These are phyloP conservation scores for Sphecodes monilicornis DNA, from an alignment of 2,888 invertebrate genomes.

Conservation along the genomic window DNA sequence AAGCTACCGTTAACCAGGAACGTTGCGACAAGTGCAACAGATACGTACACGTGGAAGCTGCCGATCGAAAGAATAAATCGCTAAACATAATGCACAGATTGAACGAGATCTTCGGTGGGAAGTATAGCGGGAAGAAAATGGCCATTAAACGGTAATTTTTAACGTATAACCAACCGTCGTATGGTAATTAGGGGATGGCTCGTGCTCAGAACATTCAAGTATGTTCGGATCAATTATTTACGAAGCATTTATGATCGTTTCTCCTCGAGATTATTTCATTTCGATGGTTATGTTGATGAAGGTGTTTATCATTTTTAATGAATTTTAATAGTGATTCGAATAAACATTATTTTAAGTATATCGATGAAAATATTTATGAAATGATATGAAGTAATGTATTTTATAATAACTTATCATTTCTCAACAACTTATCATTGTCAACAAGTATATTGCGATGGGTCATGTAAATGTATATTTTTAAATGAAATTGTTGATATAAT, in stretches of 20 bases:
- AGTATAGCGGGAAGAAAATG: background rate
- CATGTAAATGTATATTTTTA: too few species aligned
- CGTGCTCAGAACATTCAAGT: background rate
- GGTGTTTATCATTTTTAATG: background rate
- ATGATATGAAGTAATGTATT: background rate
- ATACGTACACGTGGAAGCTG: constrained; percentile 39
- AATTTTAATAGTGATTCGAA: background rate
- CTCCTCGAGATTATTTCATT: background rate
- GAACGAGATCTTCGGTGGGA: background rate
- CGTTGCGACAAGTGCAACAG: constrained; percentile 36
- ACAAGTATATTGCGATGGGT: too few species aligned
- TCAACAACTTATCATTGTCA: too few species aligned
- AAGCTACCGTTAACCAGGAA: constrained; percentile 5
- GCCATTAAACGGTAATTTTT: background rate
- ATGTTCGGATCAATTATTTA: background rate
- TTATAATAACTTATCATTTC: background rate
- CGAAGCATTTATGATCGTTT: background rate
- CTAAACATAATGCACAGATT: background rate
- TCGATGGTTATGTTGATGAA: background rate
- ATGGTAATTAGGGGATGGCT: background rate
- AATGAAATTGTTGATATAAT: too few species aligned
- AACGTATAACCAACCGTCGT: background rate
- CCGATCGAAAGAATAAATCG: background rate
- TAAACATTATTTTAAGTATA: background rate
- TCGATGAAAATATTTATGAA: background rate